phyloP scores from a whole-genome alignment of 1,140 invertebrate species.

The Calephelis virginiensis region DNA sequence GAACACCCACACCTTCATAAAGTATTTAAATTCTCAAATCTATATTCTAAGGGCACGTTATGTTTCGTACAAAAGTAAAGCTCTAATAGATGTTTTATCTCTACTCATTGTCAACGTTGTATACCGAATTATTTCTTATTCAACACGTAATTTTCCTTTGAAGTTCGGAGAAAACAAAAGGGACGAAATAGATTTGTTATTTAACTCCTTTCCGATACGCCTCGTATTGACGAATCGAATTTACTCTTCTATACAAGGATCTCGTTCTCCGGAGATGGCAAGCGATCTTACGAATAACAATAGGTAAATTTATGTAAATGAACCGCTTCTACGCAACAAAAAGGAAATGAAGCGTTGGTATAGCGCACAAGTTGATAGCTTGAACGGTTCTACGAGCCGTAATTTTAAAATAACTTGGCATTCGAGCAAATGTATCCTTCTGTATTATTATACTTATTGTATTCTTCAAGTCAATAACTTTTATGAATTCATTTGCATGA shows the following conservation, averaged over 20 bases:
- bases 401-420: slow-evolving; percentile 12
- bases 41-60: slow-evolving; percentile 5
- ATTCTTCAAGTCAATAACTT: slow-evolving; percentile 5
- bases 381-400: slow-evolving; percentile 4
- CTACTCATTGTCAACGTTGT: slow-evolving; percentile 34
- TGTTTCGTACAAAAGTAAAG: slow-evolving; percentile 6
- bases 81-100: slow-evolving; percentile 16
- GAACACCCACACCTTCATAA: not conserved
- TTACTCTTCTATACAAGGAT: slow-evolving; percentile 64
- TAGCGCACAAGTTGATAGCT: slow-evolving; percentile 19
- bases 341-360: slow-evolving; percentile 60
- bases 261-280: slow-evolving; percentile 53
- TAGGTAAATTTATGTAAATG: slow-evolving; percentile 76
- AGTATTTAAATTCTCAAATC: slow-evolving; percentile 10
- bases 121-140: slow-evolving; percentile 55
- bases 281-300: slow-evolving; percentile 63
- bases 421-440: slow-evolving; percentile 6
- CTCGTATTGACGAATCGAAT: slow-evolving; percentile 68
- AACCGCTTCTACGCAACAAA: slow-evolving; percentile 63
- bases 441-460: slow-evolving; percentile 8
- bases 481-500: slow-evolving; percentile 1
- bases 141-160: slow-evolving; percentile 60
- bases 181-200: slow-evolving; percentile 66
- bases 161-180: slow-evolving; percentile 62
- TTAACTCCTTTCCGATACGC: slow-evolving; percentile 75